These are phyloP conservation scores for Tethea ocularis DNA, from an alignment of 2,888 invertebrate genomes.

Conservation along the genomic window DNA sequence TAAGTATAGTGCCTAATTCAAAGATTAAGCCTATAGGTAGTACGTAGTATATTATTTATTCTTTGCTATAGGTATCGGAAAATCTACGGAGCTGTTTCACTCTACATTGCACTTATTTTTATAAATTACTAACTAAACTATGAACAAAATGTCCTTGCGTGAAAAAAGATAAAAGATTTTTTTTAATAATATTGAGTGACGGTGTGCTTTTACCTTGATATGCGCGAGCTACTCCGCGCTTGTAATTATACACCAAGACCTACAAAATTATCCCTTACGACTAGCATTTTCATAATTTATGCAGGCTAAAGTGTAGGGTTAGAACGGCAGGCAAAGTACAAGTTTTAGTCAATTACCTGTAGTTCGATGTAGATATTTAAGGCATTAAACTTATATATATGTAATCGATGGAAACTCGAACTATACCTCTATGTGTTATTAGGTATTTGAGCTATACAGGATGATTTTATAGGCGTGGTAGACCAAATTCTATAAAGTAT, in stretches of 20 bases:
- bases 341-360: conserved; percentile 41
- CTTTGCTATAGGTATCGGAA: no score
- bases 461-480: no score
- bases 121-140: no score
- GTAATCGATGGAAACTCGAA: conserved; percentile 16
- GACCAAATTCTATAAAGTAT: no score
- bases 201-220: conserved; percentile 22
- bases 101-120: no score
- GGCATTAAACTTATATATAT: conserved; percentile 21
- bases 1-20: no score
- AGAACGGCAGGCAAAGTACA: conserved; percentile 41
- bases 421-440: not conserved
- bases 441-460: no score
- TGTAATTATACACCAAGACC: conserved; percentile 60
- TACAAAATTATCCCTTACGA: conserved; percentile 54
- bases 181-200: not conserved
- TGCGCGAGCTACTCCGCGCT: conserved; percentile 29
- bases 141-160: not conserved
- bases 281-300: conserved; percentile 61
- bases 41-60: no score
- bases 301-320: conserved; percentile 56
- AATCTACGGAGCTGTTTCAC: no score
- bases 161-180: not conserved
- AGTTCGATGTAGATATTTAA: conserved; percentile 21
- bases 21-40: no score